Conservation (phyloP, 2,797 vertebrate species). For the Naso thynnoides region DNA sequence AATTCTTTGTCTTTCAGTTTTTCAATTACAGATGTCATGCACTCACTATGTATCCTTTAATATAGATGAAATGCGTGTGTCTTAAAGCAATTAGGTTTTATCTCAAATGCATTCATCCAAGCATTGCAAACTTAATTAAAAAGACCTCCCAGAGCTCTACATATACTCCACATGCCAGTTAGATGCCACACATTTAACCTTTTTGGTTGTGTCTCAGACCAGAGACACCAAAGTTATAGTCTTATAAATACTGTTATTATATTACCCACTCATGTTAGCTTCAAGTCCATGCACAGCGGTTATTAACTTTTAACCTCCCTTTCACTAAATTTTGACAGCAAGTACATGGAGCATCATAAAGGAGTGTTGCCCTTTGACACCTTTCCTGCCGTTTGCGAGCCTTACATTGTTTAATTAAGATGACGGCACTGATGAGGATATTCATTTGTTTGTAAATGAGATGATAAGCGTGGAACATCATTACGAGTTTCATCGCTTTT, state of each 20-base stretch:
- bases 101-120: conserved; percentile 55
- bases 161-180: conserved; percentile 24
- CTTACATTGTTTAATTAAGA: conserved; percentile 43
- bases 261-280: conserved; percentile 26
- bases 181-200: conserved; percentile 34
- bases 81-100: conserved; percentile 57
- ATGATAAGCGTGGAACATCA: conserved; percentile 54
- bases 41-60: conserved; percentile 13
- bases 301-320: conserved; percentile 49
- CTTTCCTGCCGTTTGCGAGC: conserved; percentile 19
- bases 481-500: conserved; percentile 48
- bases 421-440: conserved; percentile 35
- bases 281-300: conserved; percentile 31
- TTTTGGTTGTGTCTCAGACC: conserved; percentile 24
- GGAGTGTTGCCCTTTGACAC: conserved; percentile 31
- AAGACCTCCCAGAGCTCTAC: conserved; percentile 31
- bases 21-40: conserved; percentile 19
- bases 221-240: conserved; percentile 18
- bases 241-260: conserved; percentile 41
- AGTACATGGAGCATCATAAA: background rate
- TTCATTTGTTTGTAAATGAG: conserved; percentile 57
- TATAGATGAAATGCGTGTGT: conserved; percentile 32
- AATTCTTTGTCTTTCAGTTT: conserved; percentile 12
- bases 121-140: conserved; percentile 68
- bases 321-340: conserved; percentile 18